Percentiles rank a stretch among this genome's conserved stretches.
phyloP scores from a whole-genome alignment of 2,113 vertebrate species.

The Helogale parvula region DNA sequence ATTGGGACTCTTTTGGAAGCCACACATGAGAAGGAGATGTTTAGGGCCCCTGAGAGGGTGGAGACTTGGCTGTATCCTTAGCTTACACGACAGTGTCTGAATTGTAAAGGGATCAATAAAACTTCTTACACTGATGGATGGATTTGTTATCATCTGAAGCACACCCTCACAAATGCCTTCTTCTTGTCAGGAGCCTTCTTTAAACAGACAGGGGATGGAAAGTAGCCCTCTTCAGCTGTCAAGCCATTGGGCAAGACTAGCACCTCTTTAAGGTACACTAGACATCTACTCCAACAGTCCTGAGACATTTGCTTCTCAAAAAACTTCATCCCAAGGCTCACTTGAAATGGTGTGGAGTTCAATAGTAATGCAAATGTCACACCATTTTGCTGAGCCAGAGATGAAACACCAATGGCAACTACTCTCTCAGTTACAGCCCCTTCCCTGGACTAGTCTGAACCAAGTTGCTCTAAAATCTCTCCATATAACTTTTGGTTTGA shows the following conservation, averaged over 20 bases:
- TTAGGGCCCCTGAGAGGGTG: neutral
- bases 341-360: neutral
- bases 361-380: neutral
- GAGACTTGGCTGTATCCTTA: neutral
- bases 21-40: neutral
- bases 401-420: neutral
- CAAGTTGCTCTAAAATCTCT: neutral
- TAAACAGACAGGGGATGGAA: neutral
- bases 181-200: neutral
- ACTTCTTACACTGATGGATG: neutral
- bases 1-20: neutral
- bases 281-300: neutral
- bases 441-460: neutral
- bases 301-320: neutral
- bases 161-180: neutral
- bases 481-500: neutral
- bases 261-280: neutral
- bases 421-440: neutral
- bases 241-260: neutral
- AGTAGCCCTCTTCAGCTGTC: neutral
- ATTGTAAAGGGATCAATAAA: neutral
- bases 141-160: neutral
- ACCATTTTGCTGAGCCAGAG: neutral
- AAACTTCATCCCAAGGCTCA: neutral
- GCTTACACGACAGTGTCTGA: neutral